phyloP scores from a whole-genome alignment of 2,113 vertebrate genomes.

The Reinhardtius hippoglossoides region DNA sequence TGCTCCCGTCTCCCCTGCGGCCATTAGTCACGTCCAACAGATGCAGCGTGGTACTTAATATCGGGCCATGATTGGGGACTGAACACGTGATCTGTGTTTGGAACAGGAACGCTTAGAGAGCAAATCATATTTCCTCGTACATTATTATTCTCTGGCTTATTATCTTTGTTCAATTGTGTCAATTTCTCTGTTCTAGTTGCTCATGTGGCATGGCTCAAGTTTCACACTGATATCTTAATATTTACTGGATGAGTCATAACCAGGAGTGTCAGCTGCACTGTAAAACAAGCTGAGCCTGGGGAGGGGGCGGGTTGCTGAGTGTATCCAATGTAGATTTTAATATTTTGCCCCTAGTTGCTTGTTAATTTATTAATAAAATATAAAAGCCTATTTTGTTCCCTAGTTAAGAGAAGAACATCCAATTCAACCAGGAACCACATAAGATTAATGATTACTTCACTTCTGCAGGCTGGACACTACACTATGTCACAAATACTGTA shows the following conservation, averaged over 20 bases:
- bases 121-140: neutral
- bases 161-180: neutral
- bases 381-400: no score
- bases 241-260: neutral
- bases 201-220: neutral
- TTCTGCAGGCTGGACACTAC: no score
- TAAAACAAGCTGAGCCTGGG: no score
- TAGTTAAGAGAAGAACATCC: no score
- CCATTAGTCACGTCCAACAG: conserved; percentile 65
- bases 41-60: conserved; percentile 22
- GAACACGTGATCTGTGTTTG: conserved; percentile 33
- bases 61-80: conserved; percentile 30
- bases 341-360: no score
- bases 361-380: no score
- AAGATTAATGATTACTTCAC: no score
- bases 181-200: neutral
- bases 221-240: neutral
- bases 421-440: no score
- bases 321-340: no score
- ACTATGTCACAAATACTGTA: no score
- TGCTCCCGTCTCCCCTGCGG: conserved; percentile 38
- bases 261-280: neutral
- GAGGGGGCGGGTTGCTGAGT: no score
- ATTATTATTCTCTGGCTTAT: neutral
- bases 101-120: conserved; percentile 6